phyloP scores from a whole-genome alignment of 2,113 vertebrate species.

The Bos javanicus region DNA sequence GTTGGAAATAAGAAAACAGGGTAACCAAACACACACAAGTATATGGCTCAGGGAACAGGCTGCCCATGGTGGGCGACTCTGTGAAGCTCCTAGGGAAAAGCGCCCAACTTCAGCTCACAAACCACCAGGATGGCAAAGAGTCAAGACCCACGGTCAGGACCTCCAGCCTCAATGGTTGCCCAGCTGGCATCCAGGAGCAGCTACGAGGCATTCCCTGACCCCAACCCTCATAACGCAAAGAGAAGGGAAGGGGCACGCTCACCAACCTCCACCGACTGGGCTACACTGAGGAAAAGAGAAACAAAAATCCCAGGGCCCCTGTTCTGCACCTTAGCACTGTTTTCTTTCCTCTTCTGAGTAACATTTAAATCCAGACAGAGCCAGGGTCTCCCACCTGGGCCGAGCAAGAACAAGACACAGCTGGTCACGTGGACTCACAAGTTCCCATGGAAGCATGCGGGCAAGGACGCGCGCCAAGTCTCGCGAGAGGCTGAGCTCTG shows the following conservation, averaged over 20 bases:
- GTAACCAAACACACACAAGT: not conserved
- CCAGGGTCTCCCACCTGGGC: not conserved
- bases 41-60: not conserved
- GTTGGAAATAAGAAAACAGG: not conserved
- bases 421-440: not conserved
- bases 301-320: not conserved
- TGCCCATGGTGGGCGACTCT: not conserved
- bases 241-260: not conserved
- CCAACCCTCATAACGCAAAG: not conserved
- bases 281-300: not conserved
- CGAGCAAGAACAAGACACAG: not conserved
- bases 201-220: too few relatives aligned
- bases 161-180: not conserved
- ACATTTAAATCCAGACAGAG: not conserved
- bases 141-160: not conserved
- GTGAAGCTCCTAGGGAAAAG: not conserved
- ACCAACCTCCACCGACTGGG: not conserved
- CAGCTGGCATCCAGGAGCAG: not conserved
- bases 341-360: not conserved
- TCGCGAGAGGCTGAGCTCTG: not conserved
- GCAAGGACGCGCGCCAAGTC: not conserved
- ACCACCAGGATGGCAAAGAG: not conserved
- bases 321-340: not conserved
- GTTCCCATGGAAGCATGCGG: not conserved
- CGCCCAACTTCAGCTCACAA: not conserved